Percentiles rank a stretch among this genome's conserved stretches.
These are phyloP conservation scores for Ifrita kowaldi DNA, from an alignment of 2,113 vertebrate genomes.

Conservation along the genomic window DNA sequence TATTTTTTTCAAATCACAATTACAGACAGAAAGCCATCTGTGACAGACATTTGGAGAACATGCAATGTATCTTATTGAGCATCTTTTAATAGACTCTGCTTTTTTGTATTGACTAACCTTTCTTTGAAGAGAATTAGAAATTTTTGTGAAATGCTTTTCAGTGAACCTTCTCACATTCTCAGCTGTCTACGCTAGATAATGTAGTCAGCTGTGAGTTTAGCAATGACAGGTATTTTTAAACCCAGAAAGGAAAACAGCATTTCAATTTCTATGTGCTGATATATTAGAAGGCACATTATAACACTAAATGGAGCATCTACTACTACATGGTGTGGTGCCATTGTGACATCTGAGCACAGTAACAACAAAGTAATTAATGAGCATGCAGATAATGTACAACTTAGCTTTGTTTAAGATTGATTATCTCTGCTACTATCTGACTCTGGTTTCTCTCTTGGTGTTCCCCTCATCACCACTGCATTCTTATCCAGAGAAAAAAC, in stretches of 20 bases:
- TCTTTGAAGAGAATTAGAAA: neutral
- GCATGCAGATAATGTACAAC: neutral
- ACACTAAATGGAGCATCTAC: neutral
- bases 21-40: conserved; percentile 52
- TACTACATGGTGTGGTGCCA: neutral
- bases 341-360: neutral
- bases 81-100: conserved; percentile 35
- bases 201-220: neutral
- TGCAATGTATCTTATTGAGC: neutral
- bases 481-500: neutral
- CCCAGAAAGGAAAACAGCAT: neutral
- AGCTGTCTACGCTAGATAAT: neutral
- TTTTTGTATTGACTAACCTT: neutral
- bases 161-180: neutral
- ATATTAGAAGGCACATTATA: neutral
- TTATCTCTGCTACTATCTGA: neutral
- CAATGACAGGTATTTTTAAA: neutral
- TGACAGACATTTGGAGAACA: conserved; percentile 35
- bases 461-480: neutral
- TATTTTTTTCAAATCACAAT: conserved; percentile 26
- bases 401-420: neutral
- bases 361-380: neutral
- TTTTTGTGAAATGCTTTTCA: neutral
- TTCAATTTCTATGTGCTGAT: neutral
- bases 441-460: neutral